phyloP scores from a whole-genome alignment of 2,888 invertebrate genomes.

The Morpho deidamia region DNA sequence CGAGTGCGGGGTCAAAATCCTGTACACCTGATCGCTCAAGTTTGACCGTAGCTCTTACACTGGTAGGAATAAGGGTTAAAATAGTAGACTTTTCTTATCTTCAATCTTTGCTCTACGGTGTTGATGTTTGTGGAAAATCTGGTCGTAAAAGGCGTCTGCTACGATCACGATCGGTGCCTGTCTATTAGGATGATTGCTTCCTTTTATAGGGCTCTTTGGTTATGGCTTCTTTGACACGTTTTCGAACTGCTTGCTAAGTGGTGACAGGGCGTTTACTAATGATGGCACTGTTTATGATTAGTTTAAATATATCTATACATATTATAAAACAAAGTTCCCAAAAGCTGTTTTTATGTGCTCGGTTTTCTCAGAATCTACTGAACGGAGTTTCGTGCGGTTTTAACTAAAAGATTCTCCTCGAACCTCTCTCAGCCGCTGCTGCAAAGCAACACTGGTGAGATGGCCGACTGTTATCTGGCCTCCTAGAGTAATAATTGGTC shows the following conservation, averaged over 20 bases:
- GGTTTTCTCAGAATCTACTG: no score
- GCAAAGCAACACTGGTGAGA: no score
- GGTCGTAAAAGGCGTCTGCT: constrained; percentile 39
- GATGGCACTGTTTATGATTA: no score
- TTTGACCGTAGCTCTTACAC: constrained; percentile 5
- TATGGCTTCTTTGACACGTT: constrained; percentile 15
- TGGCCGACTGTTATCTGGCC: no score
- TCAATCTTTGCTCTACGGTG: constrained; percentile 1
- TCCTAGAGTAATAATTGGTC: no score
- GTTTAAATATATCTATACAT: no score
- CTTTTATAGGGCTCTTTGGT: constrained; percentile 29
- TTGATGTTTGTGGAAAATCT: constrained; percentile 24
- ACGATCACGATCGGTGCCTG: constrained; percentile 24
- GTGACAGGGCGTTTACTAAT: neutral
- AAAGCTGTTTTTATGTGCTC: no score
- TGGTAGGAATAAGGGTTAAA: constrained; percentile 1
- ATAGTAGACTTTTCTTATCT: neutral
- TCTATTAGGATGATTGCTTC: constrained; percentile 54
- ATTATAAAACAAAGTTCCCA: no score
- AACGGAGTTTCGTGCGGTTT: no score
- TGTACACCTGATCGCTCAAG: constrained; percentile 6
- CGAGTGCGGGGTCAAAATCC: constrained; percentile 22
- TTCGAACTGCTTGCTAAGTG: constrained; percentile 1
- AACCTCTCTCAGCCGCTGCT: no score
- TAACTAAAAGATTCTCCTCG: no score